A percentile compares a stretch with the other conserved stretches of the same genome.
Evolutionary conservation across 2,888 invertebrate genomes (phyloP).

Genomic region (Taenaris catops): DNA sequence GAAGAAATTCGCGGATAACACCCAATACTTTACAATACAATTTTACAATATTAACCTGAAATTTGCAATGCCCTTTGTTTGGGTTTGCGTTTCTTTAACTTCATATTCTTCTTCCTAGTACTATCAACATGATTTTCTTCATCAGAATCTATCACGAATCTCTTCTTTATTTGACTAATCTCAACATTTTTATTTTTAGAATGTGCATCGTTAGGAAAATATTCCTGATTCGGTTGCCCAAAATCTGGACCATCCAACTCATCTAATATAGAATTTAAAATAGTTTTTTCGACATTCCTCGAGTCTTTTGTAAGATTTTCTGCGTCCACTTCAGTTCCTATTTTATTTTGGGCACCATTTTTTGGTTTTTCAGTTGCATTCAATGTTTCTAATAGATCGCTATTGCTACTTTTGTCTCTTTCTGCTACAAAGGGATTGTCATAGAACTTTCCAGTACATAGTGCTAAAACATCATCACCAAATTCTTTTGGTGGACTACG

Average conservation of each 20-base stretch:
- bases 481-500: conserved; percentile 46
- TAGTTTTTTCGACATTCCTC: conserved; percentile 22
- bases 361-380: conserved; percentile 1
- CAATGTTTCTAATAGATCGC: not conserved
- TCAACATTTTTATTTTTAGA: conserved; percentile 22
- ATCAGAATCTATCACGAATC: conserved; percentile 63
- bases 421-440: conserved; percentile 54
- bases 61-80: conserved; percentile 37
- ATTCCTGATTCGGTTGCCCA: conserved; percentile 49
- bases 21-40: too few relatives aligned
- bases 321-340: conserved; percentile 1
- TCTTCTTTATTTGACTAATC: conserved; percentile 44
- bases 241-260: conserved; percentile 55
- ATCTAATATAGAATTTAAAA: conserved; percentile 54
- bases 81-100: conserved; percentile 47
- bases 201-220: conserved; percentile 31
- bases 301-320: conserved; percentile 13
- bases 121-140: conserved; percentile 42
- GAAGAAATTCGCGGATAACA: too few relatives aligned
- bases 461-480: conserved; percentile 68
- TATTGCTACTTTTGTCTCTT: conserved; percentile 2
- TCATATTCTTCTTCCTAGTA: conserved; percentile 47
- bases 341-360: conserved; percentile 5
- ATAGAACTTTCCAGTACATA: conserved; percentile 81
- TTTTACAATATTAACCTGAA: conserved; percentile 56